Percentiles rank a stretch among this genome's conserved stretches.
Conservation (phyloP, 2,888 invertebrate species). For the Melangyna quadrimaculata region DNA sequence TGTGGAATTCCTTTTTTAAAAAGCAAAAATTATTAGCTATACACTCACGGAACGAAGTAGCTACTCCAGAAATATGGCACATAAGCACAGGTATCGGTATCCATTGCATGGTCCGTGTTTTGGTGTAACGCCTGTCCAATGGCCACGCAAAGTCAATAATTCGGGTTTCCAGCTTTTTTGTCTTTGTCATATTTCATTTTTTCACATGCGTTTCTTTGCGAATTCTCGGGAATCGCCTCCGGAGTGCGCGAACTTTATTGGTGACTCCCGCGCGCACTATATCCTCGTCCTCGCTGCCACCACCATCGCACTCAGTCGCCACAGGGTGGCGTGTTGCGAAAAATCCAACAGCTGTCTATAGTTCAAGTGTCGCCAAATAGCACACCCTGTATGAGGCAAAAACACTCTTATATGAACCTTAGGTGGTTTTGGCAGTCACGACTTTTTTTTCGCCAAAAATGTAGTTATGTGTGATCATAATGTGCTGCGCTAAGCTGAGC, state of each 20-base stretch:
- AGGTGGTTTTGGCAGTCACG: conserved; percentile 49
- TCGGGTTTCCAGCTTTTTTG: conserved; percentile 69
- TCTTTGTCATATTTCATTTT: conserved; percentile 73
- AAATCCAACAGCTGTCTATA: conserved; percentile 27
- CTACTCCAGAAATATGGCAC: conserved; percentile 64
- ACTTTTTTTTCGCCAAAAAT: conserved; percentile 50
- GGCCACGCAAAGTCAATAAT: conserved; percentile 72
- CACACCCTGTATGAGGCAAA: conserved; percentile 49
- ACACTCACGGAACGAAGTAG: conserved; percentile 53
- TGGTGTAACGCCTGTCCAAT: conserved; percentile 71
- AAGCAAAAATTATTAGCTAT: conserved; percentile 13
- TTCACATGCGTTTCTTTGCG: conserved; percentile 72
- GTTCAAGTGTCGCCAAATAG: background rate
- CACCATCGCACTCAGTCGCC: too few relatives aligned
- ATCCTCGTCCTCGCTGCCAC: too few relatives aligned
- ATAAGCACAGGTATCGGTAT: too few relatives aligned
- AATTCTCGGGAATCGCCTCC: conserved; percentile 69
- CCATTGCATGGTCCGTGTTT: conserved; percentile 69
- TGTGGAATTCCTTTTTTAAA: conserved; percentile 42
- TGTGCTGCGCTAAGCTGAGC: conserved; percentile 49
- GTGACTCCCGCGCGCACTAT: conserved; percentile 52
- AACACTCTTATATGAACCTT: conserved; percentile 39
- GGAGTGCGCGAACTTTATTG: conserved; percentile 69
- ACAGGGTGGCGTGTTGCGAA: conserved; percentile 48
- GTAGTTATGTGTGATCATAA: conserved; percentile 59